Base-by-base conservation (phyloP, 2,797 vertebrate species). In the Danio tinwini region DNA sequence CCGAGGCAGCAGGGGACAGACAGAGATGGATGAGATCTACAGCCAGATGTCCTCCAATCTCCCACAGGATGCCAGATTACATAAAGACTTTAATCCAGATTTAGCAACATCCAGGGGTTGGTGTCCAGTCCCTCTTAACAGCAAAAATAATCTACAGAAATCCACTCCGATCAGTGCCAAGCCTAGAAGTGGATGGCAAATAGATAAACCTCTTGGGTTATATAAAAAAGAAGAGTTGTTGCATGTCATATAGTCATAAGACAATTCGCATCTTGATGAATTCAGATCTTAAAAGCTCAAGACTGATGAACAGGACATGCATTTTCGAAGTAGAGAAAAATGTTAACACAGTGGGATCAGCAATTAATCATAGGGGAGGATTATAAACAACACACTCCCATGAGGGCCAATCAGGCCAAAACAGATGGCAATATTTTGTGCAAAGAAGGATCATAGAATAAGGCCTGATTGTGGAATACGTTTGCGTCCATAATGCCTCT, bases 11-110 rank as follows among this genome's bases (percentile, higher is more conserved):
- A n/a, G 29, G 50, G 67, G 45, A 45, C 47, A 74, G 40, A 87
- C 83, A 81, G 89, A 85, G 91, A 93, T 50, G 44, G 71, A 70
- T 42, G 68, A 58, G 58, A 90, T 92, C 90, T 88, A 87, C 73
- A 69, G 90, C 91, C 92, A 94, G 93, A 89, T 94, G 92, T 93
- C 92, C 89, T 91, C 86, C 91, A 94, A 94, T 94, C 91, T 92
- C 91, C 91, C 91, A 91, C 86, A 89, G 91, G 88, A 91, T 83
- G 69, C 84, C 91, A 92, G 92, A 93, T 93, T 94, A 92, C 88
- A 87, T 90, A 91, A 93, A 93, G 90, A 86, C 89, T 86, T 87
- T 93, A 93, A 93, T 94, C 93, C 78, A 86, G 89, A 85, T 92
- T 93, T 29, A 93, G 90, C 84, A 79, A 82, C 82, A 85, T 74